Conservation (phyloP, 2,797 vertebrate species). For the Malacoraja senta region DNA sequence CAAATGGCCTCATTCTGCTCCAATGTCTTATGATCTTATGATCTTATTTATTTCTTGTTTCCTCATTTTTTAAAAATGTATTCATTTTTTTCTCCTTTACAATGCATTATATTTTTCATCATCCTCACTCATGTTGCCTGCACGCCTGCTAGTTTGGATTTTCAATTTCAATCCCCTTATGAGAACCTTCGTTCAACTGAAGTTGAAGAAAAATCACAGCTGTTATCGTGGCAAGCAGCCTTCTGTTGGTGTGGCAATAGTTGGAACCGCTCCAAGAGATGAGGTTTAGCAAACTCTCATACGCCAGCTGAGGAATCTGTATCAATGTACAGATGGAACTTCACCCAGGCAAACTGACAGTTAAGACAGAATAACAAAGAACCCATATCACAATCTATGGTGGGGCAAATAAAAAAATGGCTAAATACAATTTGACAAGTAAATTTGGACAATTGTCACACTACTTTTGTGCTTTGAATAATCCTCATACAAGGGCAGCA, state of each 20-base stretch:
- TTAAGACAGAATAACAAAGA: not conserved
- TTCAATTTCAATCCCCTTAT: not conserved
- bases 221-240: not conserved
- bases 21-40: not conserved
- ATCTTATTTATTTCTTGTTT: not conserved
- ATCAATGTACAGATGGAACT: not conserved
- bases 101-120: not conserved
- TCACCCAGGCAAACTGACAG: not conserved
- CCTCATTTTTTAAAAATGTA: not conserved
- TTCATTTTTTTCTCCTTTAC: not conserved
- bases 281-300: slow-evolving; percentile 7
- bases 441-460: not conserved
- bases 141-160: not conserved
- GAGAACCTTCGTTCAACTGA: not conserved
- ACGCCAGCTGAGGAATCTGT: slow-evolving; percentile 7
- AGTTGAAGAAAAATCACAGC: slow-evolving; percentile 3
- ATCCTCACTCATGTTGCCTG: no score
- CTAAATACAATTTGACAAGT: not conserved
- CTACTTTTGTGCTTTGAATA: not conserved
- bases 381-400: not conserved
- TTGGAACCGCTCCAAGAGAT: not conserved
- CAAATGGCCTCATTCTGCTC: no score
- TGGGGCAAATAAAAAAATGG: not conserved
- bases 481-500: no score
- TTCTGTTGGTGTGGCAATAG: not conserved